These are phyloP conservation scores for Acrocephalus scirpaceus DNA, from an alignment of 2,797 vertebrate genomes.

Conservation along the genomic window DNA sequence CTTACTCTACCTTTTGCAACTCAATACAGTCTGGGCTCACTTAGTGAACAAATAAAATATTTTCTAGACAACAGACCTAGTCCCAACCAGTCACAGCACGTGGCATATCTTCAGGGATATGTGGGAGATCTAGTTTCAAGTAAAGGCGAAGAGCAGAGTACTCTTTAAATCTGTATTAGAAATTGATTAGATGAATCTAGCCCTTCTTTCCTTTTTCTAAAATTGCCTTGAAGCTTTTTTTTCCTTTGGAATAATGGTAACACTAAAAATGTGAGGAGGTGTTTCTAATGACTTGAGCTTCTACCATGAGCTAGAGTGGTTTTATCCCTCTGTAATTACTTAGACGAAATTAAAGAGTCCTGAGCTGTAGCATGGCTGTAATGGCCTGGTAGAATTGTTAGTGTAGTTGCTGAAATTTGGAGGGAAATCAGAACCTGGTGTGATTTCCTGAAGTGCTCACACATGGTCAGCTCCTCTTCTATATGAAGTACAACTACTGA, in stretches of 20 bases:
- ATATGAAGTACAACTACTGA: neutral
- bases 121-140: neutral
- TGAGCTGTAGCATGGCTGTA: neutral
- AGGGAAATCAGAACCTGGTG: neutral
- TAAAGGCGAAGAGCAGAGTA: neutral
- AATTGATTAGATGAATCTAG: neutral
- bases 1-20: neutral
- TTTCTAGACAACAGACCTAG: neutral
- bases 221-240: neutral
- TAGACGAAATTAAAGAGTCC: neutral
- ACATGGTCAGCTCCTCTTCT: neutral
- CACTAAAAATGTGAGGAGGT: neutral
- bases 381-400: constrained; percentile 17
- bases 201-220: neutral
- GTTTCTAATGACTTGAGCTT: constrained; percentile 4
- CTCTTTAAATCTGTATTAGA: neutral
- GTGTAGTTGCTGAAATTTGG: constrained; percentile 14
- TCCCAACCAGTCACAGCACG: neutral
- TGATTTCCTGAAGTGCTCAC: constrained; percentile 35
- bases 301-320: neutral
- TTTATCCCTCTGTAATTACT: neutral
- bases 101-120: neutral
- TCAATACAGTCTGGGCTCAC: neutral
- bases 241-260: neutral
- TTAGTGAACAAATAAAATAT: neutral